Evolutionary conservation across 2,797 vertebrate species (phyloP).

Genomic region (Fistularia commersonii): DNA sequence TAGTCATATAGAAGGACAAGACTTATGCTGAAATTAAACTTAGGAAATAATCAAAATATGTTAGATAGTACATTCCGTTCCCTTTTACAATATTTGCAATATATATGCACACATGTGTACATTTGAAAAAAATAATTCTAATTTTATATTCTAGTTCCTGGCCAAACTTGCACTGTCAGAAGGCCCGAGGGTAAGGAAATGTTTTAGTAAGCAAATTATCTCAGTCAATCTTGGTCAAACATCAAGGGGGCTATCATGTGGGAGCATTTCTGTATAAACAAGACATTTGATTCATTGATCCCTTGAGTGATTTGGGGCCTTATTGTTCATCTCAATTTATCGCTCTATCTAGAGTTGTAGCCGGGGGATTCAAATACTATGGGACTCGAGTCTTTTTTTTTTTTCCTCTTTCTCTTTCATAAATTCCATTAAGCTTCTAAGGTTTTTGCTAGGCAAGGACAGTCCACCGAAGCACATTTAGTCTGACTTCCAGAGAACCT

Average conservation of each 20-base stretch:
- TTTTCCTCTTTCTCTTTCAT: constrained; percentile 24
- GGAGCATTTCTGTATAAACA: constrained; percentile 56
- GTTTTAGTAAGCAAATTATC: constrained; percentile 43
- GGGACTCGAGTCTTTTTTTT: not conserved
- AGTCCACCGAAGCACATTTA: not conserved
- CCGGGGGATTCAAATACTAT: constrained; percentile 16
- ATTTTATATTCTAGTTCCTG: constrained; percentile 33
- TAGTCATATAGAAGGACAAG: constrained; percentile 15
- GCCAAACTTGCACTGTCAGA: constrained; percentile 11
- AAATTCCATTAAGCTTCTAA: constrained; percentile 29
- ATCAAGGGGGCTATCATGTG: constrained; percentile 42
- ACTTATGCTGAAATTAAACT: no score
- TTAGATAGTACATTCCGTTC: no score
- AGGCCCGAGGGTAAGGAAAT: constrained; percentile 18
- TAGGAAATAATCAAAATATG: no score
- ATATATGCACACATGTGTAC: no score
- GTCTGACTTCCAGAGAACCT: constrained; percentile 20
- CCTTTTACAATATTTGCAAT: no score
- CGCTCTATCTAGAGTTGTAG: constrained; percentile 56
- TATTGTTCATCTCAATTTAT: constrained; percentile 64
- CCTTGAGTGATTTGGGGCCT: constrained; percentile 37
- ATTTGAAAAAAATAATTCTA: not conserved
- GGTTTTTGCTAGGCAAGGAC: constrained; percentile 6
- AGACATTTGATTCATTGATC: constrained; percentile 47
- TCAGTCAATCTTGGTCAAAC: constrained; percentile 37